Conservation (phyloP, 1,140 invertebrate species). For the Drosophila erecta region DNA sequence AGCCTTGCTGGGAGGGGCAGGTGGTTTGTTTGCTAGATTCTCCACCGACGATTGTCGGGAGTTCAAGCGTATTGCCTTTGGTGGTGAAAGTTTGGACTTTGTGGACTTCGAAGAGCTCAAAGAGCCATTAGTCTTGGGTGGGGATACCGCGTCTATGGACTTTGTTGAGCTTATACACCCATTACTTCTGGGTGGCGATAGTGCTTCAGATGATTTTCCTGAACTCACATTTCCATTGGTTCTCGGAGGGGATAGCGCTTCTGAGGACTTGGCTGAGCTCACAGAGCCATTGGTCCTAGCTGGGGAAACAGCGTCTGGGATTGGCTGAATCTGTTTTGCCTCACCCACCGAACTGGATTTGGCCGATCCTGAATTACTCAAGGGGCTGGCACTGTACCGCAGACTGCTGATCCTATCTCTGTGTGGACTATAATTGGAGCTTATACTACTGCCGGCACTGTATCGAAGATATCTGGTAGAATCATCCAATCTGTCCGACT, state of each 20-base stretch:
- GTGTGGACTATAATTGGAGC: conserved; percentile 88
- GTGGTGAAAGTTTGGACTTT: conserved; percentile 78
- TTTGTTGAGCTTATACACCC: conserved; percentile 1
- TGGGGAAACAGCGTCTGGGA: conserved; percentile 64
- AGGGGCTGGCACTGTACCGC: conserved; percentile 70
- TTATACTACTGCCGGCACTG: conserved; percentile 85
- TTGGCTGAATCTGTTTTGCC: conserved; percentile 7
- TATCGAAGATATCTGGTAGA: conserved; percentile 87
- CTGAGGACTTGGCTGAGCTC: conserved; percentile 10
- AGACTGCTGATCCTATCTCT: conserved; percentile 86
- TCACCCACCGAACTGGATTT: conserved; percentile 25
- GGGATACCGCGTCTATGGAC: conserved; percentile 4
- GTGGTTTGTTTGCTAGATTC: conserved; percentile 85
- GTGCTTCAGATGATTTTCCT: conserved; percentile 45
- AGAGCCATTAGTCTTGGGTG: conserved; percentile 20
- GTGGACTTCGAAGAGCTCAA: conserved; percentile 23
- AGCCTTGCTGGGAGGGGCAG: conserved; percentile 85
- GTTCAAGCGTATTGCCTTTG: conserved; percentile 65
- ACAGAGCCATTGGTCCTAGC: conserved; percentile 42
- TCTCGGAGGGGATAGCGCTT: conserved; percentile 8
- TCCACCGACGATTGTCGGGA: conserved; percentile 77
- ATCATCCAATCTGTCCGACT: conserved; percentile 89
- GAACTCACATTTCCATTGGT: conserved; percentile 17
- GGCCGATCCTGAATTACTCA: conserved; percentile 26
- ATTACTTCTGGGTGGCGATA: conserved; percentile 60